Evolutionary conservation across 2,113 vertebrate species (phyloP).

Genomic region (Plectropomus leopardus): DNA sequence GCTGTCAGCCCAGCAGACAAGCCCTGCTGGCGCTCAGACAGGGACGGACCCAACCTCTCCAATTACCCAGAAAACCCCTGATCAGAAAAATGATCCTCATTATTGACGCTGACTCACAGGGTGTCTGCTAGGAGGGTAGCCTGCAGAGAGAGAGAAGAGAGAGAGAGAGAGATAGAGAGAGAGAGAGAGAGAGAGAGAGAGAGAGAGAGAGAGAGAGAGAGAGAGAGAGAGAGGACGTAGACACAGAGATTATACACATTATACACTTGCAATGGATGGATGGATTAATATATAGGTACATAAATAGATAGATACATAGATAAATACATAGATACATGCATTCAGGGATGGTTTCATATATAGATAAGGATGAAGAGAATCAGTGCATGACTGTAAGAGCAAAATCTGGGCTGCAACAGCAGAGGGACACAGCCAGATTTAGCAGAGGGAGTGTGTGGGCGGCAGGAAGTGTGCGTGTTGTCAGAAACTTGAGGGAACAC

Average conservation of each 20-base stretch:
- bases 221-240: neutral
- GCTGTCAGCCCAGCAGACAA: slow-evolving; percentile 44
- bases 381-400: neutral
- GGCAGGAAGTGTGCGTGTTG: slow-evolving; percentile 56
- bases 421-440: slow-evolving; percentile 52
- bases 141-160: neutral
- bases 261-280: neutral
- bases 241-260: neutral
- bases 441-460: slow-evolving; percentile 69
- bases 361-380: slow-evolving; percentile 1
- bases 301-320: neutral
- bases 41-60: slow-evolving; percentile 44
- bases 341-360: slow-evolving; percentile 9
- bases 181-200: neutral
- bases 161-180: neutral
- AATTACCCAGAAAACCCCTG: slow-evolving; percentile 66
- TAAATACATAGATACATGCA: neutral
- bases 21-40: slow-evolving; percentile 25
- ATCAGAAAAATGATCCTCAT: slow-evolving; percentile 67
- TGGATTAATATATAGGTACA: neutral
- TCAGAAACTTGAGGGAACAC: slow-evolving; percentile 68
- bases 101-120: slow-evolving; percentile 60
- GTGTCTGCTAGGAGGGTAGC: slow-evolving; percentile 4
- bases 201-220: neutral
- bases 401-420: slow-evolving; percentile 37